phyloP scores from a whole-genome alignment of 2,888 invertebrate genomes.

The Cepaea hortensis region DNA sequence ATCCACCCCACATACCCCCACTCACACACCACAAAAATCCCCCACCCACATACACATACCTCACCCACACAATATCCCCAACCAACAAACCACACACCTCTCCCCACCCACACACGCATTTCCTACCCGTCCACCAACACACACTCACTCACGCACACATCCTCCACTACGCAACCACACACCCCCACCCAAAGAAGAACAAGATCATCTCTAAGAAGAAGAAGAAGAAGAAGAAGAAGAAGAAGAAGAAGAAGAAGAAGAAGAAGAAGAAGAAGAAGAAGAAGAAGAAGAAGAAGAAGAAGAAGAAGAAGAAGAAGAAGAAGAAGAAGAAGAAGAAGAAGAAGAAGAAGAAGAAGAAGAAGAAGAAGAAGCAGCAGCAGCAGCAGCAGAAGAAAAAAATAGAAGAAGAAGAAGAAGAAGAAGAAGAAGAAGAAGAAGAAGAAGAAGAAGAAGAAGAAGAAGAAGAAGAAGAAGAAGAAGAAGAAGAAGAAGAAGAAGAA shows the following conservation, averaged over 20 bases:
- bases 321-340: neutral
- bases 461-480: neutral
- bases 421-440: neutral
- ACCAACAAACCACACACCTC: too few relatives aligned
- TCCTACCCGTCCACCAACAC: too few relatives aligned
- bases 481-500: neutral
- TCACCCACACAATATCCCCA: too few relatives aligned
- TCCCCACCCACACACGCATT: too few relatives aligned
- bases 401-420: neutral
- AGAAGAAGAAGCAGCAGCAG: neutral
- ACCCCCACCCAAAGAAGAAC: too few relatives aligned
- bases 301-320: neutral
- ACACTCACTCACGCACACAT: too few relatives aligned
- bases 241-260: neutral
- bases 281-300: neutral
- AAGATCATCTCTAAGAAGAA: neutral
- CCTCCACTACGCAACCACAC: too few relatives aligned
- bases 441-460: neutral
- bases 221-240: neutral
- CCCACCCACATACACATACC: too few relatives aligned
- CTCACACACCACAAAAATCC: too few relatives aligned
- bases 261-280: neutral
- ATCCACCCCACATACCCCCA: too few relatives aligned
- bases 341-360: conserved; percentile 9
- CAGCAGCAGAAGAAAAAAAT: too few relatives aligned